phyloP scores from a whole-genome alignment of 2,888 invertebrate species.

The Polyploca ridens region DNA sequence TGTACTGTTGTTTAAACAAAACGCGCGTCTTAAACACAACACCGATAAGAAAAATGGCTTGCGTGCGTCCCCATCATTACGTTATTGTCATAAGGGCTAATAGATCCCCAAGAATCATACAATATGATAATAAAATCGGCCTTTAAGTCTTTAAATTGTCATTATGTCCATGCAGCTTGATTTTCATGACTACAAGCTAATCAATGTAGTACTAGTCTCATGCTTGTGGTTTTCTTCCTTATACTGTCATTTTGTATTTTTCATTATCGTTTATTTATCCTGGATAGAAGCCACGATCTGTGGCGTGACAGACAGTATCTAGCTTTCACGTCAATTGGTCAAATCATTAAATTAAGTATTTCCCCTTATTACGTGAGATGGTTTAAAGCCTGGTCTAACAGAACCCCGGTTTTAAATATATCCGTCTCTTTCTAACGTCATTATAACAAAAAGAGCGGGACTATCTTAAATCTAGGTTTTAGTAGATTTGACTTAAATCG shows the following conservation, averaged over 20 bases:
- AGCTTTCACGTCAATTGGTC: too few relatives aligned
- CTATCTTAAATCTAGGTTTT: too few relatives aligned
- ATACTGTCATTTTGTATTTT: neutral
- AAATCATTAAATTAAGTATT: too few relatives aligned
- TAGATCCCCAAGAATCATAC: slow-evolving; percentile 82
- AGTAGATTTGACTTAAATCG: too few relatives aligned
- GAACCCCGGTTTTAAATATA: too few relatives aligned
- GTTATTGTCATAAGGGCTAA: slow-evolving; percentile 82
- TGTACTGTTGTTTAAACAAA: slow-evolving; percentile 3
- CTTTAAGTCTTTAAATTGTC: slow-evolving; percentile 84
- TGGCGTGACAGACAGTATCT: too few relatives aligned
- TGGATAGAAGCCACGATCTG: too few relatives aligned
- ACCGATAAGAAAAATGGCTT: slow-evolving; percentile 70
- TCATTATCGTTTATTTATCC: neutral
- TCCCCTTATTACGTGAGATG: too few relatives aligned
- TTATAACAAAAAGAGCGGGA: too few relatives aligned
- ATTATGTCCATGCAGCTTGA: slow-evolving; percentile 67
- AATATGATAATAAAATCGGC: slow-evolving; percentile 83
- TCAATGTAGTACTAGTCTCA: slow-evolving; percentile 63
- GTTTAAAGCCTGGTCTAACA: too few relatives aligned
- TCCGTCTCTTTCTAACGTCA: too few relatives aligned
- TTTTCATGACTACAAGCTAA: slow-evolving; percentile 71
- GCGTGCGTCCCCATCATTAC: slow-evolving; percentile 78
- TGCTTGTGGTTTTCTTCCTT: neutral
- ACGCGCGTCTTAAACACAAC: slow-evolving; percentile 35